A percentile compares a stretch with the other conserved stretches of the same genome.
Evolutionary conservation across 2,113 vertebrate genomes (phyloP).

Genomic region (Cavia porcellus): DNA sequence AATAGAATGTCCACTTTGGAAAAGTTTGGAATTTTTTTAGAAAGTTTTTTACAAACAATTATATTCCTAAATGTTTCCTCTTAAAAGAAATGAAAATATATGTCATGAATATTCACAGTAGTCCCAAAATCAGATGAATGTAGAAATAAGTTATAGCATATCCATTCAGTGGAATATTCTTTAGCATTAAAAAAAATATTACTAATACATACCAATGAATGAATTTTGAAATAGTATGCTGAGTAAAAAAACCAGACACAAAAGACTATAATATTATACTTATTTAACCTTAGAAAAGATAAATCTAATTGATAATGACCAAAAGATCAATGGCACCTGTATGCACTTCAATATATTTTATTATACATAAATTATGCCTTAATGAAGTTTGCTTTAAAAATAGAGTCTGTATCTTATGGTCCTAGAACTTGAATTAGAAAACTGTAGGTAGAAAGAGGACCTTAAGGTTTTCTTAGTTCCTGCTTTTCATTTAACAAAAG

Average conservation of each 20-base stretch:
- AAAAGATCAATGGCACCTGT: not conserved
- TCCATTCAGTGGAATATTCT: not conserved
- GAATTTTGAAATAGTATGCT: not conserved
- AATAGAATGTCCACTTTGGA: constrained; percentile 14
- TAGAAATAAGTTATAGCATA: not conserved
- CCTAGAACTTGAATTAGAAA: not conserved
- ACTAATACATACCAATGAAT: not conserved
- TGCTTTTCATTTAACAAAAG: not conserved
- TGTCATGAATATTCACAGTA: not conserved
- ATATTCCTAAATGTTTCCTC: constrained; percentile 2
- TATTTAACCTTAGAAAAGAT: not conserved
- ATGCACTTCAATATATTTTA: not conserved
- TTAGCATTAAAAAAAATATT: not conserved
- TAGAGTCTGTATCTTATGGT: not conserved
- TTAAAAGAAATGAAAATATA: constrained; percentile 4
- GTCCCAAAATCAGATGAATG: not conserved
- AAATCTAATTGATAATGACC: not conserved
- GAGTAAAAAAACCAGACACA: not conserved
- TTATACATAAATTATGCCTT: not conserved
- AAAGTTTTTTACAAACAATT: not conserved
- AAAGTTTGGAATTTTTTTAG: not conserved
- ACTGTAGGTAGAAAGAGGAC: not conserved
- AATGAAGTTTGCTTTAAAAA: not conserved
- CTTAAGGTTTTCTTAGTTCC: not conserved
- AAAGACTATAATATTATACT: not conserved